Conservation (phyloP, 2,797 vertebrate species). For the Sebastes minor region DNA sequence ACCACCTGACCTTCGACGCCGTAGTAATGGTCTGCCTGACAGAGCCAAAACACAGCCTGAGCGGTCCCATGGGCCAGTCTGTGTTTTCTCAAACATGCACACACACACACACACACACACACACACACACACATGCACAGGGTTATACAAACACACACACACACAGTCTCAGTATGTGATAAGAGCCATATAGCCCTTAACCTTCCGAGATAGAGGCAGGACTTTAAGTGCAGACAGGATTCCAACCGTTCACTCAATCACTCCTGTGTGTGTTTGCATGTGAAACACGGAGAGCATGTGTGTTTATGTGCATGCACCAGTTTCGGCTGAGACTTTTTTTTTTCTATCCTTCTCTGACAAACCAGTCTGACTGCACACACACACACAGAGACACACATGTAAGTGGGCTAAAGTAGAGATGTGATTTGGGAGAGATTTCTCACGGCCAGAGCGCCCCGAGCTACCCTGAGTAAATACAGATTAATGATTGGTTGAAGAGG, state of each 20-base stretch:
- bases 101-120: not conserved
- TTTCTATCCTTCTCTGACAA: conserved; percentile 66
- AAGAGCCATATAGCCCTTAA: conserved; percentile 58
- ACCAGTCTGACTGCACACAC: conserved; percentile 72
- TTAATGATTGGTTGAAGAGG: conserved; percentile 75
- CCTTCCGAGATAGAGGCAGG: conserved; percentile 54
- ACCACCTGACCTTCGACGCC: conserved; percentile 67
- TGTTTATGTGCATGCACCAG: conserved; percentile 32
- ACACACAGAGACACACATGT: conserved; percentile 20
- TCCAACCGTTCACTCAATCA: conserved; percentile 54
- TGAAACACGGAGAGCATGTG: conserved; percentile 40
- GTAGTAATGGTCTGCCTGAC: conserved; percentile 63
- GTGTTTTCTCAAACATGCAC: conserved; percentile 68
- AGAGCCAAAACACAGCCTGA: conserved; percentile 70
- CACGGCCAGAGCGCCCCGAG: conserved; percentile 49
- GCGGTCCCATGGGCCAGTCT: conserved; percentile 67
- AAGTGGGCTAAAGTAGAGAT: conserved; percentile 19
- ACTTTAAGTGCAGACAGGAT: conserved; percentile 53
- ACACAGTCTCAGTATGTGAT: conserved; percentile 55
- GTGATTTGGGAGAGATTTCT: conserved; percentile 59
- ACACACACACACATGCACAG: conserved; percentile 13
- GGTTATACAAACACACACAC: conserved; percentile 47
- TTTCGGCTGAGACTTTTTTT: conserved; percentile 64
- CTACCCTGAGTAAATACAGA: conserved; percentile 77
- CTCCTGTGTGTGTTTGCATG: conserved; percentile 36